These are phyloP conservation scores for Ips nitidus DNA, from an alignment of 1,140 invertebrate species.

Conservation along the genomic window DNA sequence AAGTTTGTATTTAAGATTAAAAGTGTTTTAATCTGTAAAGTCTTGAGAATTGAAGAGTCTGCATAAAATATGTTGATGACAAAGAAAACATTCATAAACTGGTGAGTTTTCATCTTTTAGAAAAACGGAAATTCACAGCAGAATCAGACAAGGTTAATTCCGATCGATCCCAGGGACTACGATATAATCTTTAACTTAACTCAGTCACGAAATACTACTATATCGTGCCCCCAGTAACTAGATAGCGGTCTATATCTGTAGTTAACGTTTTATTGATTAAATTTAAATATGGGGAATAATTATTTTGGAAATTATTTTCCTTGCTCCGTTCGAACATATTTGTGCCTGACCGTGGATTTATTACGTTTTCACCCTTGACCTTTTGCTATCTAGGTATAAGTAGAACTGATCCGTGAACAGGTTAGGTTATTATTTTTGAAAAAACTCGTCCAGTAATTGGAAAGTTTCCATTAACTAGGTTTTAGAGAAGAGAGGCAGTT, in stretches of 20 bases:
- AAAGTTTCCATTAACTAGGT: not conserved
- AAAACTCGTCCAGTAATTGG: not conserved
- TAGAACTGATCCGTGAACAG: not conserved
- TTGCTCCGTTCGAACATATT: not conserved
- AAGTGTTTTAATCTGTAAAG: not conserved
- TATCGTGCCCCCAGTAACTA: not conserved
- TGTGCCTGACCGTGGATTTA: not conserved
- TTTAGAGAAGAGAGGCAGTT: not conserved
- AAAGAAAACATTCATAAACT: not conserved
- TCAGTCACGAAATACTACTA: slow-evolving; percentile 7
- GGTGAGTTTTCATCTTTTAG: not conserved
- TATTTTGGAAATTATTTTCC: not conserved
- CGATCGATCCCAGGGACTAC: not conserved
- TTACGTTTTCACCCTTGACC: not conserved
- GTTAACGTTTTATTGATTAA: not conserved
- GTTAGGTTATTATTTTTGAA: not conserved
- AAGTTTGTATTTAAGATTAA: not conserved
- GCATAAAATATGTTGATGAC: not conserved
- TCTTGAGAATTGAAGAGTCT: not conserved
- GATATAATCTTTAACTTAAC: slow-evolving; percentile 7
- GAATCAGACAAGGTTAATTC: slow-evolving; percentile 8
- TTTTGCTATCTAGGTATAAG: not conserved
- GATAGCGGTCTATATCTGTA: not conserved
- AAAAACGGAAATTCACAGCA: not conserved
- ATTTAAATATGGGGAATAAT: not conserved